A percentile compares a stretch with the other conserved stretches of the same genome.
These are phyloP conservation scores for Euthynnus affinis DNA, from an alignment of 2,797 vertebrate species.

Conservation along the genomic window DNA sequence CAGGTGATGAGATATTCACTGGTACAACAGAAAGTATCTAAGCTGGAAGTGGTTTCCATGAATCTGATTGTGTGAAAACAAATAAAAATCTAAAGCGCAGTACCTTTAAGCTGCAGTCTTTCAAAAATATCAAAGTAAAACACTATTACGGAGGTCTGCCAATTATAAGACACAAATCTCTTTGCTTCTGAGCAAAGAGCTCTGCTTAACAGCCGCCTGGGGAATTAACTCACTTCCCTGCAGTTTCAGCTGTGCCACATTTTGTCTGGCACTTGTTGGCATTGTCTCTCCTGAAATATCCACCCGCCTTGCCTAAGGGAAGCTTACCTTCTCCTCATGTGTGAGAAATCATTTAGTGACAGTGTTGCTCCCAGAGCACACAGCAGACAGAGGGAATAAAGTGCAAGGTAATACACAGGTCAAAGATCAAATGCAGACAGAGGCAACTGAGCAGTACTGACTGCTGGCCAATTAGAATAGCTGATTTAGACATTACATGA, in stretches of 20 bases:
- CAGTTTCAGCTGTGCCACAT: constrained; percentile 49
- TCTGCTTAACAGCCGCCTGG: constrained; percentile 61
- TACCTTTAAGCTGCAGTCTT: constrained; percentile 54
- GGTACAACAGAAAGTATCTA: constrained; percentile 6
- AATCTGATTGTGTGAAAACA: constrained; percentile 47
- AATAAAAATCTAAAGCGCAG: constrained; percentile 30
- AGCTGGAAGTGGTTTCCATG: constrained; percentile 23
- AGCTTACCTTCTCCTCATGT: constrained; percentile 64
- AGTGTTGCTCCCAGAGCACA: constrained; percentile 33
- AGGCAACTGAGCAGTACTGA: constrained; percentile 15
- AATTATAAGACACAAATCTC: constrained; percentile 59
- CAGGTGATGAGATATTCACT: constrained; percentile 62
- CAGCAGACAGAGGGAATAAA: constrained; percentile 33
- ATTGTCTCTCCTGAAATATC: constrained; percentile 59
- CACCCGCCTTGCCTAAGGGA: constrained; percentile 43
- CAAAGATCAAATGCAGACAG: constrained; percentile 53
- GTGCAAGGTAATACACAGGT: constrained; percentile 50
- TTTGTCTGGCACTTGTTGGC: constrained; percentile 60
- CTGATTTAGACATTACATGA: not conserved
- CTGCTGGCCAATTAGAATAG: not conserved
- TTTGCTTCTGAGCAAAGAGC: constrained; percentile 51
- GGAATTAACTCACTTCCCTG: constrained; percentile 60
- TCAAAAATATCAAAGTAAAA: constrained; percentile 60
- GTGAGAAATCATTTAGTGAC: constrained; percentile 61
- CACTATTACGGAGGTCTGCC: constrained; percentile 49